phyloP scores from a whole-genome alignment of 2,113 vertebrate species.

The Pica pica region DNA sequence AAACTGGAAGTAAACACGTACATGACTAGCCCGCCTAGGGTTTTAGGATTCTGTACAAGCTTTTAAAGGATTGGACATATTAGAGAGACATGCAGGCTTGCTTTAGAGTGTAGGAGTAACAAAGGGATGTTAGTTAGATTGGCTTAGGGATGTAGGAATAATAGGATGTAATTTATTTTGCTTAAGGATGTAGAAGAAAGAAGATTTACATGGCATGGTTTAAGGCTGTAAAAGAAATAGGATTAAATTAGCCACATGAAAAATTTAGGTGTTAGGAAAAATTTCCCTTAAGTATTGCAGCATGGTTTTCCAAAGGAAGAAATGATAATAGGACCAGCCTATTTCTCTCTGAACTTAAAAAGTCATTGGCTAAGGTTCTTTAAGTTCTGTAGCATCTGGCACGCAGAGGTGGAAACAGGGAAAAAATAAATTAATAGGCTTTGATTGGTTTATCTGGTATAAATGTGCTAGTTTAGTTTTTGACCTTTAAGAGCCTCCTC shows the following conservation, averaged over 20 bases:
- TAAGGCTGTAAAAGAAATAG: constrained; percentile 6
- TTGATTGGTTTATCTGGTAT: not conserved
- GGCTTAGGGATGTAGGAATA: not conserved
- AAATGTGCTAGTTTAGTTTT: not conserved
- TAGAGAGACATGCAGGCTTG: not conserved
- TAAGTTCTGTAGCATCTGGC: not conserved
- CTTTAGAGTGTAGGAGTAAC: not conserved
- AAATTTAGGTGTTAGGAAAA: not conserved
- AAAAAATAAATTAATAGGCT: not conserved
- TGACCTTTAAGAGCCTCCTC: constrained; percentile 38
- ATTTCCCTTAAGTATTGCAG: not conserved
- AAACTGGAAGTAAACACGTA: not conserved
- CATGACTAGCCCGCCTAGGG: not conserved
- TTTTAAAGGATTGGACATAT: not conserved
- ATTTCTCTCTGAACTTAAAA: not conserved
- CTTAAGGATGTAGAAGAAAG: not conserved
- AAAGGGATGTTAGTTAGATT: not conserved
- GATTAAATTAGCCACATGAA: constrained; percentile 34
- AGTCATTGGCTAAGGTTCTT: not conserved
- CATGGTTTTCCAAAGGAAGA: not conserved
- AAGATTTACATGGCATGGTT: not conserved
- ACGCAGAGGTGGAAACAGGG: not conserved
- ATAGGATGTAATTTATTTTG: constrained; percentile 11
- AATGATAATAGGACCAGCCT: not conserved
- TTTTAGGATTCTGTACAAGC: not conserved